These are phyloP conservation scores for Daktulosphaira vitifoliae DNA, from an alignment of 1,140 invertebrate species.

Conservation along the genomic window DNA sequence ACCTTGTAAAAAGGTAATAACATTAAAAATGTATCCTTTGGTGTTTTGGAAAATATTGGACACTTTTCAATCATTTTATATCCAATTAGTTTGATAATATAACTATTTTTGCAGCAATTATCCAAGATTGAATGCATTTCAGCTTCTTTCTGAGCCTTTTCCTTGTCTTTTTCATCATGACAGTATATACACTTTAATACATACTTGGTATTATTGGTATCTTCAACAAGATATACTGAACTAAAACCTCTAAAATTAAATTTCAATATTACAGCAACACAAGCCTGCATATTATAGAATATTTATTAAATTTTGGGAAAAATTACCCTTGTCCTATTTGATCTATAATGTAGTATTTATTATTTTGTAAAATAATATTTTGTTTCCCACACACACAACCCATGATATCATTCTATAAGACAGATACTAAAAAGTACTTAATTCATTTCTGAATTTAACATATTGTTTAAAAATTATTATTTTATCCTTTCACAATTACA, in stretches of 20 bases:
- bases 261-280: constrained; percentile 40
- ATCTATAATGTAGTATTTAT: constrained; percentile 1
- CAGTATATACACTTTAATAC: constrained; percentile 75
- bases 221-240: constrained; percentile 68
- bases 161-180: constrained; percentile 69
- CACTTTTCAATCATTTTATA: constrained; percentile 22
- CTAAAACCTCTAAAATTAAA: constrained; percentile 79
- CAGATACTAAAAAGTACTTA: no score
- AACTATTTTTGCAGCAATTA: neutral
- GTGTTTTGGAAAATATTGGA: constrained; percentile 15
- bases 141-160: constrained; percentile 63
- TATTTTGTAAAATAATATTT: neutral
- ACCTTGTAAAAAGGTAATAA: constrained; percentile 70
- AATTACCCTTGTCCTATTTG: constrained; percentile 25
- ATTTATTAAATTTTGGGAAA: neutral
- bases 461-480: no score
- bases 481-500: no score
- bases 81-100: constrained; percentile 18
- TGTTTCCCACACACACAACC: constrained; percentile 21
- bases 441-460: no score
- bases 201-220: constrained; percentile 58
- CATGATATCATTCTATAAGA: constrained; percentile 8
- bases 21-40: constrained; percentile 63
- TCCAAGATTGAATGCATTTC: constrained; percentile 50
- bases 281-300: no score